Evolutionary conservation across 37 sponge, comb jelly and placozoan genomes (phyloP), one percentile per base, ranked within the genome.

Genomic region (Mnemiopsis leidyi): DNA sequence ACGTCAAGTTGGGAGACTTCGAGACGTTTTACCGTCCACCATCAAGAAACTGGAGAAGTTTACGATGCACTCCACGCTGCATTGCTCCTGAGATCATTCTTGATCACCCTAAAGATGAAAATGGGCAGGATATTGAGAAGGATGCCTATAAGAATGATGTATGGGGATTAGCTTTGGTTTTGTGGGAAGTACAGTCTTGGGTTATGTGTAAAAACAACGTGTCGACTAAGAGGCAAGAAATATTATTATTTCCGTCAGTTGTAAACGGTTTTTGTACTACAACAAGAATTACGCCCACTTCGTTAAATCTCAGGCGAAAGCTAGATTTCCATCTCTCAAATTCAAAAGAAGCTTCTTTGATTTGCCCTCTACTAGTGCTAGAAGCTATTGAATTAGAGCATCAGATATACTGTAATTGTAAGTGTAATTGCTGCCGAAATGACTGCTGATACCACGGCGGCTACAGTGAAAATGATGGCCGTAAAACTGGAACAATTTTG

Each of bases 1-100:
- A 77, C 33, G 79, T 77, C 79, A 77, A 77, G 33, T 32, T 77
- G 34, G 79, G 79, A 31, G 79, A 77, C 33, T 77, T 77, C 18
- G 79, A 32, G 16, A 34, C 79, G 5, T 31, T 77, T 18, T 77
- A 77, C 36, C 26, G 32, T 0, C 79, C 79, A 32, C 61, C 5
- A 48, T 18, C 5, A 13, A 48, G 61, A 48, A 18, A 1, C 20
- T 13, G 26, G 32, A 34, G 3, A 9, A 3, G 9, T 33, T 33
- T 77, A 16, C 30, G 36, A 77, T 13, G 36, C 33, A 77, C 79
- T 13, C 36, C 79, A 1, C 26, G 33, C 1, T 77, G 16, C 79
- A 77, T 5, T 34, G 34, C 79, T 3, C 79, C 79, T 34, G 79
- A 77, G 32, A 9, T 16, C 36, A 77, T 77, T 32, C 32, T 77